A percentile compares a stretch with the other conserved stretches of the same genome.
Conservation (phyloP, 2,888 invertebrate genomes). For the Hirtodrosophila cameraria region DNA sequence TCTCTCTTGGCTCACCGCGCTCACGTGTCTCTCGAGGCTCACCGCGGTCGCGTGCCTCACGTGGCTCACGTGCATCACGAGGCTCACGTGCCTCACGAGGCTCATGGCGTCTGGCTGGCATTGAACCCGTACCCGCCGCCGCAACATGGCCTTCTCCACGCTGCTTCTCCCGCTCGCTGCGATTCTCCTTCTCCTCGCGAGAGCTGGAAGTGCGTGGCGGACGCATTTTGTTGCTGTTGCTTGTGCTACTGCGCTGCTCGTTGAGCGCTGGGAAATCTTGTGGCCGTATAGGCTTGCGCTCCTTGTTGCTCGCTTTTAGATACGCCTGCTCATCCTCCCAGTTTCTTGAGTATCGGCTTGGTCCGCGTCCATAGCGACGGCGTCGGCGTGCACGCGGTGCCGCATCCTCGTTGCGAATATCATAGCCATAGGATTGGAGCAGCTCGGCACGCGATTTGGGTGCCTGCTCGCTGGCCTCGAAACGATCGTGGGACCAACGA, state of each 20-base stretch:
- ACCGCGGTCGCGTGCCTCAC: conserved; percentile 17
- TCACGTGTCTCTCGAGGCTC: conserved; percentile 35
- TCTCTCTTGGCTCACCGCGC: too few relatives aligned
- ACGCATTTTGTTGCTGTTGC: conserved; percentile 39
- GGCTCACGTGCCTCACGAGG: conserved; percentile 23
- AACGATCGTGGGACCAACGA: conserved; percentile 94
- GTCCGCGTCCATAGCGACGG: conserved; percentile 94
- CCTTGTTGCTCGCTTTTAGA: conserved; percentile 85
- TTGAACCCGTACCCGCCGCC: neutral
- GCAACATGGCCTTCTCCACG: neutral
- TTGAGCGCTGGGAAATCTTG: conserved; percentile 86
- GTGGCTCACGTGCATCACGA: conserved; percentile 9
- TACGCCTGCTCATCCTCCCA: conserved; percentile 98
- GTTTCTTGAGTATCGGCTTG: conserved; percentile 95
- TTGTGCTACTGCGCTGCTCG: conserved; percentile 64
- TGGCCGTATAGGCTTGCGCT: conserved; percentile 84
- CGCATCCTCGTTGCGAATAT: conserved; percentile 96
- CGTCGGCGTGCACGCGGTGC: conserved; percentile 94
- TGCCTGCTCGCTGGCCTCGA: conserved; percentile 86
- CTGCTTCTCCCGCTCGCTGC: conserved; percentile 63
- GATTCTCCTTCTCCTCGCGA: conserved; percentile 83
- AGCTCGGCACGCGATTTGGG: conserved; percentile 77
- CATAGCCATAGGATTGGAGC: conserved; percentile 86
- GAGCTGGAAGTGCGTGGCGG: conserved; percentile 64
- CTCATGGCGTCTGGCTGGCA: conserved; percentile 29